These are phyloP conservation scores for Cephus rjabovi DNA, from an alignment of 2,888 invertebrate genomes.

Conservation along the genomic window DNA sequence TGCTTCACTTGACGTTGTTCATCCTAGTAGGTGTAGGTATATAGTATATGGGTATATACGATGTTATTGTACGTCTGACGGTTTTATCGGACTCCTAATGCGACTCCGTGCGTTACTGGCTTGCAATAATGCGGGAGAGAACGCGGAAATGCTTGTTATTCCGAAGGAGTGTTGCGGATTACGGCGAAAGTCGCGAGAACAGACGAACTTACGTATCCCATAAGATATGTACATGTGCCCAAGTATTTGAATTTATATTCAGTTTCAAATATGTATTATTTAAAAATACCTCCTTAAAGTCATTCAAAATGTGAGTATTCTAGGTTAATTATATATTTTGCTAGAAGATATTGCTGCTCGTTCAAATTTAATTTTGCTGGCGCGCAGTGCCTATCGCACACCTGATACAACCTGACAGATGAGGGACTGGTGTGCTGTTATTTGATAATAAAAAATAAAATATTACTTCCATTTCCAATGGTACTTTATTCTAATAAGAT, in stretches of 20 bases:
- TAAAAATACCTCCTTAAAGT: neutral
- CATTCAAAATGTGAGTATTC: too few relatives aligned
- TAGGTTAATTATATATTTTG: too few relatives aligned
- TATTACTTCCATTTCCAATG: too few relatives aligned
- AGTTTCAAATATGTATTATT: neutral
- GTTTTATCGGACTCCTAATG: conserved; percentile 44
- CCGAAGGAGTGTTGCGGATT: conserved; percentile 43
- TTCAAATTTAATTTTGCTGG: too few relatives aligned
- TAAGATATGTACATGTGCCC: neutral
- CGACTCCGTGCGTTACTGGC: neutral
- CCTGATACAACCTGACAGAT: too few relatives aligned
- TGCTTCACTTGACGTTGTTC: neutral
- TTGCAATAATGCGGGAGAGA: conserved; percentile 42
- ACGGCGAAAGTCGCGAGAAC: conserved; percentile 18
- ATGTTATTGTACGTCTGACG: conserved; percentile 38
- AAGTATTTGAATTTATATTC: neutral
- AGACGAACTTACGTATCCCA: neutral
- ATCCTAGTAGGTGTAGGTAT: neutral
- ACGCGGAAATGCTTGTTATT: conserved; percentile 53
- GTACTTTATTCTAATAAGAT: too few relatives aligned
- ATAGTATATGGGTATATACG: neutral
- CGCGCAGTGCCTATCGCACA: too few relatives aligned
- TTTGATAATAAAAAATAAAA: too few relatives aligned
- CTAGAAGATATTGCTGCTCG: too few relatives aligned
- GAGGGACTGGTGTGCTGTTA: too few relatives aligned